phyloP scores from a whole-genome alignment of 2,113 vertebrate species.

The Laticauda colubrina region DNA sequence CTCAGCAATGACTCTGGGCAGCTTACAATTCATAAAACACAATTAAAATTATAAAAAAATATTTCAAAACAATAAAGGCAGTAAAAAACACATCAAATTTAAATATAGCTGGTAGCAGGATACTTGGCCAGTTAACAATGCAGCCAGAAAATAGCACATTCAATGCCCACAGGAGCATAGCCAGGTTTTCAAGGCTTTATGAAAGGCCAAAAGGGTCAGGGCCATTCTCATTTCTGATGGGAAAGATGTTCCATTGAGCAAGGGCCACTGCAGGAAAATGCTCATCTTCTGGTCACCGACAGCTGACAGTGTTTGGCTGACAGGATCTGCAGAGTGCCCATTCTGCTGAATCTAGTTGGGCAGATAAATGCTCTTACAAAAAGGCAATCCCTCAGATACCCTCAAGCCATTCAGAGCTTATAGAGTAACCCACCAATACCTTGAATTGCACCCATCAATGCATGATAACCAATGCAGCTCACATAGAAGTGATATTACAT shows the following conservation, averaged over 20 bases:
- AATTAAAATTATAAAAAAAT: neutral
- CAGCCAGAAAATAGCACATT: neutral
- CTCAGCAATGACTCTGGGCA: neutral
- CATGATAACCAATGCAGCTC: neutral
- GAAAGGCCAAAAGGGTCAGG: neutral
- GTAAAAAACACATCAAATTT: neutral
- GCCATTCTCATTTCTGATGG: neutral
- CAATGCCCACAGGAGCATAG: neutral
- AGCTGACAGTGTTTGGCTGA: neutral
- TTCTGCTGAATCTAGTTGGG: neutral
- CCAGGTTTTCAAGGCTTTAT: neutral
- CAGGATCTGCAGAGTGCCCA: neutral
- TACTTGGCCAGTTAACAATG: neutral
- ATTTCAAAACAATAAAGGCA: neutral
- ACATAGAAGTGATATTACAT: neutral
- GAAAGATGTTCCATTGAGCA: neutral
- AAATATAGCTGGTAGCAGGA: neutral
- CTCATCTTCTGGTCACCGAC: neutral
- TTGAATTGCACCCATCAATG: neutral
- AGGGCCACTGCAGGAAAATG: neutral
- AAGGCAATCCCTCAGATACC: neutral
- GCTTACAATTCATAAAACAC: neutral
- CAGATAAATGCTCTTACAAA: neutral
- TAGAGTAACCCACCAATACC: neutral
- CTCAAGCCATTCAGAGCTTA: neutral